Percentiles rank a stretch among this genome's conserved stretches.
Conservation (phyloP, 2,797 vertebrate species). For the Zenarchopterus dispar region DNA sequence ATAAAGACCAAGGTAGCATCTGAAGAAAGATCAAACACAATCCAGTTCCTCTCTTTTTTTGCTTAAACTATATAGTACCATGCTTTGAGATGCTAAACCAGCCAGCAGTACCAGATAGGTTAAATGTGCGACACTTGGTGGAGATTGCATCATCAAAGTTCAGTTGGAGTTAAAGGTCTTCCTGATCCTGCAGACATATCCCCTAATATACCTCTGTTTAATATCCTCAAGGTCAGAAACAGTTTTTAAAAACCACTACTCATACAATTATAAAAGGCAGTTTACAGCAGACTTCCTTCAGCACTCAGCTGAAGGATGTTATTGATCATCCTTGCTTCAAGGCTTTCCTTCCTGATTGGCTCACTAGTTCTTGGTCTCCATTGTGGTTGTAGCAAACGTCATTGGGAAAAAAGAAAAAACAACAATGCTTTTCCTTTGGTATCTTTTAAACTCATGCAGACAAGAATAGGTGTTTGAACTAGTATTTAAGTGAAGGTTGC, state of each 20-base stretch:
- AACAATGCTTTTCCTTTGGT: constrained; percentile 26
- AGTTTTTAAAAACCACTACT: not conserved
- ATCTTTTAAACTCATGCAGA: constrained; percentile 57
- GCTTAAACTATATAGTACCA: too few species aligned
- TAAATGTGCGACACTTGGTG: too few species aligned
- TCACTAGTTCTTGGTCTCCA: constrained; percentile 39
- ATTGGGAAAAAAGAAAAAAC: constrained; percentile 21
- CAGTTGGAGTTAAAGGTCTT: too few species aligned
- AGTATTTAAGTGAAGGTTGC: constrained; percentile 24
- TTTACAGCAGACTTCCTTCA: not conserved
- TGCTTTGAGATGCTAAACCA: too few species aligned
- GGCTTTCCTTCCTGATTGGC: constrained; percentile 63
- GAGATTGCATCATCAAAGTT: too few species aligned
- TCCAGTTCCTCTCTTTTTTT: not conserved
- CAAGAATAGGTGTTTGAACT: constrained; percentile 31
- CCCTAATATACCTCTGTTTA: too few species aligned
- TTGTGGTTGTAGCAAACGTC: constrained; percentile 37
- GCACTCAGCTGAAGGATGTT: constrained; percentile 19
- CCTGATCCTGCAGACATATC: too few species aligned
- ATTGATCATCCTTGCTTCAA: constrained; percentile 21
- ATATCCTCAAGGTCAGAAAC: not conserved
- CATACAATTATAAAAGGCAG: too few species aligned
- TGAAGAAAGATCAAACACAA: not conserved
- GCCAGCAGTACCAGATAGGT: too few species aligned
- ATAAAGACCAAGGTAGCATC: not conserved